Evolutionary conservation across 2,797 vertebrate species (phyloP).

Genomic region (Macropodus opercularis): DNA sequence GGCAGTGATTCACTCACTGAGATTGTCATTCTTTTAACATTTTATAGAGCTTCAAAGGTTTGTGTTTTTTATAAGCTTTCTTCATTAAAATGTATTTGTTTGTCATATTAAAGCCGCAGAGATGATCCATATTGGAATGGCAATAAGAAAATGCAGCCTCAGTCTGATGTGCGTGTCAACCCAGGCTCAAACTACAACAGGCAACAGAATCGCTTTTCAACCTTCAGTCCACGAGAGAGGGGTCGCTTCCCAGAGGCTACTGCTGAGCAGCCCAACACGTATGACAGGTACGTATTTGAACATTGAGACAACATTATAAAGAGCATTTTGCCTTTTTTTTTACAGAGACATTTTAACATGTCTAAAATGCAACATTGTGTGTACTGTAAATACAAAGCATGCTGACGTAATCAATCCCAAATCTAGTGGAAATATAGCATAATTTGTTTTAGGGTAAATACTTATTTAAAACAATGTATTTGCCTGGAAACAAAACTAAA

Average conservation of each 20-base stretch:
- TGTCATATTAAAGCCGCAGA: slow-evolving; percentile 79
- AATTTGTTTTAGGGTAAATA: too few relatives aligned
- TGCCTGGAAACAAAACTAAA: too few relatives aligned
- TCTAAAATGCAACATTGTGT: not conserved
- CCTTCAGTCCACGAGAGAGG: slow-evolving; percentile 90
- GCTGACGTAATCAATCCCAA: too few relatives aligned
- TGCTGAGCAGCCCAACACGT: slow-evolving; percentile 84
- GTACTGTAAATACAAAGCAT: not conserved
- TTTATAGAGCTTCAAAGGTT: not conserved
- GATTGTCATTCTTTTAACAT: not conserved
- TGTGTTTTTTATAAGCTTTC: not conserved
- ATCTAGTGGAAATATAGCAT: too few relatives aligned
- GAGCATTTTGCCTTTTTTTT: too few relatives aligned
- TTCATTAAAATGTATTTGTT: not conserved
- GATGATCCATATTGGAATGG: slow-evolving; percentile 95
- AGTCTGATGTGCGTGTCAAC: slow-evolving; percentile 87
- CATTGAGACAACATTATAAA: not conserved
- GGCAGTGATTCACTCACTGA: not conserved
- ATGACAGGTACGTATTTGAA: slow-evolving; percentile 95
- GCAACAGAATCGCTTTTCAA: slow-evolving; percentile 92
- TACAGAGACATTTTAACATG: not conserved
- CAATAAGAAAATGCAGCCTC: slow-evolving; percentile 91
- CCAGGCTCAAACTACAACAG: slow-evolving; percentile 91
- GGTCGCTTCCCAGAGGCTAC: slow-evolving; percentile 87
- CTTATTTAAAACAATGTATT: too few relatives aligned